Evolutionary conservation across 2,113 vertebrate genomes (phyloP).

Genomic region (Xenotilapia longispinis): DNA sequence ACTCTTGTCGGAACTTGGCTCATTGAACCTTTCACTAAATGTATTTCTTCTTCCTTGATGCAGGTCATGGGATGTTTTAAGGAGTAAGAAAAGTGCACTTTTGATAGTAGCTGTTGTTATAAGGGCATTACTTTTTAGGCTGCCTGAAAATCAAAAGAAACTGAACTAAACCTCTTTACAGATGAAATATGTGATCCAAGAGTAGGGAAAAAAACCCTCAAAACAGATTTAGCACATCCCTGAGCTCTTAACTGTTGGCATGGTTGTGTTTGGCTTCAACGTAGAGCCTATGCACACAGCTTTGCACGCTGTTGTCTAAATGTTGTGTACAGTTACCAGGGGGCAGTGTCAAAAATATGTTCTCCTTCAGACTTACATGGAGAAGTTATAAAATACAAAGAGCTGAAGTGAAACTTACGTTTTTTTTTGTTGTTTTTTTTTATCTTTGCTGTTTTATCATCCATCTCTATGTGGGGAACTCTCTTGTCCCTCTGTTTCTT

Average conservation of each 20-base stretch:
- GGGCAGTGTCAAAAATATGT: neutral
- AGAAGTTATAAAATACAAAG: neutral
- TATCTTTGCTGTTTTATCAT: neutral
- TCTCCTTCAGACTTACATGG: accelerated
- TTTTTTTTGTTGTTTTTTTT: accelerated
- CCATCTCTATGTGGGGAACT: neutral
- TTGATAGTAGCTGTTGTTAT: neutral
- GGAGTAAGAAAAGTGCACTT: neutral
- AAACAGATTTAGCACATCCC: neutral
- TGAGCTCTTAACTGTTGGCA: neutral
- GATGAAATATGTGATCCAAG: neutral
- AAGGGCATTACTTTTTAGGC: neutral
- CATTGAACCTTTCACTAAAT: conserved; percentile 32
- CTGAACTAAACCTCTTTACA: neutral
- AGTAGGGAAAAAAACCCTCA: accelerated
- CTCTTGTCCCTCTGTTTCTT: neutral
- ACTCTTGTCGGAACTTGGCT: neutral
- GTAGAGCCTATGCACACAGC: neutral
- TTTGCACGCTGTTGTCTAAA: neutral
- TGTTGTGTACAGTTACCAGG: neutral
- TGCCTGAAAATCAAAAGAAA: neutral
- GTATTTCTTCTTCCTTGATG: conserved; percentile 6
- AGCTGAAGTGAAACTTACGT: accelerated
- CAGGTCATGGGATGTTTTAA: conserved; percentile 18
- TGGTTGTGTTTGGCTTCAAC: neutral